Percentiles rank a stretch among this genome's conserved stretches.
Conservation (phyloP, 2,888 invertebrate genomes). For the Neuroscelio doddi region DNA sequence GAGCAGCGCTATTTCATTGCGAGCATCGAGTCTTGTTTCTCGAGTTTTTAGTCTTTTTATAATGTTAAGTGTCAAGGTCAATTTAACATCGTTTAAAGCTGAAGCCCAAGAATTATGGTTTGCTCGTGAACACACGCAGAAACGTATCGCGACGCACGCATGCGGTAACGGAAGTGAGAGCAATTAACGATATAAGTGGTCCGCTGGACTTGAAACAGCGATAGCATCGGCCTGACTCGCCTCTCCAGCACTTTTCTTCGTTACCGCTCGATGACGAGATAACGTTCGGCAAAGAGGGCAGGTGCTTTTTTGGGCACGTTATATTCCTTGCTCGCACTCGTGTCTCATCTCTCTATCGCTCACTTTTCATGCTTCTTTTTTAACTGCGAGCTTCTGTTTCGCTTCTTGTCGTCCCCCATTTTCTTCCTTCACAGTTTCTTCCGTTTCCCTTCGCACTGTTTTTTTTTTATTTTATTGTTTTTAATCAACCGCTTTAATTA, state of each 20-base stretch:
- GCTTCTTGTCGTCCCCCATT: neutral
- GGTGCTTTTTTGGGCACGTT: conserved; percentile 69
- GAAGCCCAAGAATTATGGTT: conserved; percentile 35
- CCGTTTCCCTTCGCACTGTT: neutral
- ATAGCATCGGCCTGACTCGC: conserved; percentile 65
- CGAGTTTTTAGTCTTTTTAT: conserved; percentile 2
- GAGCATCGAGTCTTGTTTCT: too few relatives aligned
- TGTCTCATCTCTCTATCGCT: conserved; percentile 16
- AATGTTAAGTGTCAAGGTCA: conserved; percentile 45
- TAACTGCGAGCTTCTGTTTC: conserved; percentile 11
- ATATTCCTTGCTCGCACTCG: conserved; percentile 62
- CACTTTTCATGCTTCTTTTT: conserved; percentile 13
- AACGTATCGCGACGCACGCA: conserved; percentile 53
- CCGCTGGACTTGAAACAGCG: conserved; percentile 66
- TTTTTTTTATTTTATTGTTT: neutral
- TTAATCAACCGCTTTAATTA: neutral
- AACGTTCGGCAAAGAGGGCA: conserved; percentile 65
- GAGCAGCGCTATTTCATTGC: too few relatives aligned
- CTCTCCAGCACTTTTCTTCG: conserved; percentile 61
- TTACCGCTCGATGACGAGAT: conserved; percentile 55
- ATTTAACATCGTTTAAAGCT: conserved; percentile 48
- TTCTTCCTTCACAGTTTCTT: conserved; percentile 2
- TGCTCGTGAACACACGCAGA: conserved; percentile 38
- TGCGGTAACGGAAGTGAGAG: conserved; percentile 69
- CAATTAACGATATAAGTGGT: conserved; percentile 73